These are phyloP conservation scores for Bombus confusus DNA, from an alignment of 1,140 invertebrate species.

Conservation along the genomic window DNA sequence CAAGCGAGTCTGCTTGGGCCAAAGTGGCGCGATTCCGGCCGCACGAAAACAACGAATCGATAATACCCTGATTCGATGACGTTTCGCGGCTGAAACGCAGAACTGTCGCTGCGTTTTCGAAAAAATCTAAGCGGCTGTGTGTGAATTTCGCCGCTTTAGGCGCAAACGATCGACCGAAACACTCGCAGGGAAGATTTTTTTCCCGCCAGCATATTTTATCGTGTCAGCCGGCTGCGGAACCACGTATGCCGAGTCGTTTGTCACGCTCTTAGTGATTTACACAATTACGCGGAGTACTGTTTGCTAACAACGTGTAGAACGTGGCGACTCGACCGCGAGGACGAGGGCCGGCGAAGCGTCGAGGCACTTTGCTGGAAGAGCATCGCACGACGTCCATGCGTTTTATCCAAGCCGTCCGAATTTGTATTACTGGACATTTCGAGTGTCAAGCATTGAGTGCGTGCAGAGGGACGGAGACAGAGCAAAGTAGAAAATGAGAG, in stretches of 20 bases:
- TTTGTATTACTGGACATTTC: constrained; percentile 43
- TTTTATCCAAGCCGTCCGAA: constrained; percentile 33
- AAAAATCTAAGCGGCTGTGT: background rate
- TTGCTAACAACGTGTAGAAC: constrained; percentile 61
- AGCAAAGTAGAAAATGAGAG: background rate
- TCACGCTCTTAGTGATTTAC: constrained; percentile 54
- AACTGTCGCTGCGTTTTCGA: background rate
- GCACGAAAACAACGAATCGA: background rate
- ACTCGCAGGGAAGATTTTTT: background rate
- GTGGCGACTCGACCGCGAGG: background rate
- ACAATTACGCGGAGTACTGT: constrained; percentile 63
- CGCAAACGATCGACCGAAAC: background rate
- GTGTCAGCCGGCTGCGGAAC: background rate
- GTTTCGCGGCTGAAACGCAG: background rate
- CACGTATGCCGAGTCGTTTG: constrained; percentile 29
- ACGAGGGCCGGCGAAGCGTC: background rate
- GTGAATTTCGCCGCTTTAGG: background rate
- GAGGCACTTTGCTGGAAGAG: background rate
- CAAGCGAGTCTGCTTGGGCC: background rate
- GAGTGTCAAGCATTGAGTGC: background rate
- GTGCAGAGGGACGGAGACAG: background rate
- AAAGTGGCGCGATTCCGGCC: background rate
- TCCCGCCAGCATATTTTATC: constrained; percentile 28
- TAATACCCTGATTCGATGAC: background rate
- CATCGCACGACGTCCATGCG: background rate